Base-by-base conservation (phyloP, 2,113 vertebrate genomes). In the Microtus oregoni region DNA sequence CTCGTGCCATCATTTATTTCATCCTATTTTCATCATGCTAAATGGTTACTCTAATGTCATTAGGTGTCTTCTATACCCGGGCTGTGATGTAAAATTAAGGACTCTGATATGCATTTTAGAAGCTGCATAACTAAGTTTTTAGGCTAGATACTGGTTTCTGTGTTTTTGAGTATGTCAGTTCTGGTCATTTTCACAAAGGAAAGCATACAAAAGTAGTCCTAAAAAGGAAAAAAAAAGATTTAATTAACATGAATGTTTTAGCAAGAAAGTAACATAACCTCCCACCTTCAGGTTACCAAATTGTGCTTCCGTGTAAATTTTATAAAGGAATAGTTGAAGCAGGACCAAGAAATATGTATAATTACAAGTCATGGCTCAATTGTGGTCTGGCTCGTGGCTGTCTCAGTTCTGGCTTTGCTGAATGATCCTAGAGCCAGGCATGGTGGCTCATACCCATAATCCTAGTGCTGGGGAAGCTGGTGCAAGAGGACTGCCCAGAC, bases 31-130 rank as follows among this genome's bases (percentile, higher is more conserved):
- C 17, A 55, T 79, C 2, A 0, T 9, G 30, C 28, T 11, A 28
- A 88, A 32, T 9, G 24, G 70, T 86, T n/a, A 52, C 6, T 70
- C 61, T 90, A n/a, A 1, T 10, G 32, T 47, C 11, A 61, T 65
- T 75, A 75, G 30, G 70, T 10, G n/a, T 10, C n/a, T 68, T 72
- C 87, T 58, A 89, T 73, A 81, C 83, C 86, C 81, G 14, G 32
- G 19, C 38, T 79, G 20, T 63, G 92, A 86, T 92, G 86, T 77
- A 52, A 96, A 96, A 87, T 35, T 76, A 95, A 35, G 20, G 55
- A n/a, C 15, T 67, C 41, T 86, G 81, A 0, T 15, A 81, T 72
- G 55, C 81, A 61, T 85, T 96, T 63, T 78, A 79, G 86, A 90
- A 97, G 91, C 11, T 3, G 11, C 1, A 8, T 15, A 77, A 63